phyloP scores from a whole-genome alignment of 2,888 invertebrate species.

The Ernsta delagoae region DNA sequence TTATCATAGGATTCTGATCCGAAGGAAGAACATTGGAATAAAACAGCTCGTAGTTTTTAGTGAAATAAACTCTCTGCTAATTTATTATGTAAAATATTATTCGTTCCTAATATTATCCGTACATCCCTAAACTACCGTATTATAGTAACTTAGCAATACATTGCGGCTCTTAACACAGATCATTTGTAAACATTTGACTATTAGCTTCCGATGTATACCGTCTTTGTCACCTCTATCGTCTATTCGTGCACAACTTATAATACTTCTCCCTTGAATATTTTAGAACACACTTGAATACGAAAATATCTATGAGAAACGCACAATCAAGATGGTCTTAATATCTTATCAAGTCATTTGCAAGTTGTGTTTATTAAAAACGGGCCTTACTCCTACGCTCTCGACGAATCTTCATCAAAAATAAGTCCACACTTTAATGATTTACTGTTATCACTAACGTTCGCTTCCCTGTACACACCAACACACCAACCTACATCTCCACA shows the following conservation, averaged over 20 bases:
- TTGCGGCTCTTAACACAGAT: conserved; percentile 25
- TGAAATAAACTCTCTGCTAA: conserved; percentile 69
- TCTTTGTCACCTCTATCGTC: background rate
- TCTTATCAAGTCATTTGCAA: too few species aligned
- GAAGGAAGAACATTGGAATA: conserved; percentile 62
- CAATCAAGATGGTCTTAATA: too few species aligned
- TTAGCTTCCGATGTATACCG: background rate
- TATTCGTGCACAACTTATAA: background rate
- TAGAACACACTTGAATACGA: background rate
- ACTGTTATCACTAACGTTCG: conserved; percentile 28
- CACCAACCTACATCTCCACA: too few species aligned
- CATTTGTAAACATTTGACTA: conserved; percentile 14
- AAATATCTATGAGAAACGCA: too few species aligned
- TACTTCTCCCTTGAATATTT: background rate
- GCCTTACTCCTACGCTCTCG: background rate
- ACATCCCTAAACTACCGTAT: conserved; percentile 50
- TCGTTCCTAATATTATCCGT: conserved; percentile 53
- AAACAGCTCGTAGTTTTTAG: conserved; percentile 54
- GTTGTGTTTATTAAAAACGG: too few species aligned
- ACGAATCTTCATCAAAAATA: conserved; percentile 30
- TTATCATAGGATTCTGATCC: conserved; percentile 45
- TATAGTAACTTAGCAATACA: conserved; percentile 27
- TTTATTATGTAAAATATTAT: conserved; percentile 58
- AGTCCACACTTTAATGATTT: conserved; percentile 21
- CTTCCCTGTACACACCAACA: conserved; percentile 24